Base-by-base conservation (phyloP, 1,140 invertebrate genomes). In the Lycorma delicatula region DNA sequence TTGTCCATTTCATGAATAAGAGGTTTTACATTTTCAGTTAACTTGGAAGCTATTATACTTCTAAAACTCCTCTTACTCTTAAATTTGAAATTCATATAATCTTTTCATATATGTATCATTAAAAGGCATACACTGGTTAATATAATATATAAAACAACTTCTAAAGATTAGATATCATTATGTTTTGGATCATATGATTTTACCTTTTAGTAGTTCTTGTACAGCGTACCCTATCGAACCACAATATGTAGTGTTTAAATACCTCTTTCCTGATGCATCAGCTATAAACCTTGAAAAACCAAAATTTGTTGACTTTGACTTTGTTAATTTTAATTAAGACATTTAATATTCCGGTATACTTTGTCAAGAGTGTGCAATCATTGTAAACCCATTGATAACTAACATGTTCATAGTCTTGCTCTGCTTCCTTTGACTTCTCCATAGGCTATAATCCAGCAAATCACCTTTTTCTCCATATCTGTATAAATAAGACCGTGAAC, bases 261-360 rank as follows among this genome's bases (percentile, higher is more conserved):
- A 65, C 34, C 71, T 74, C 54, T 77, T 76, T 31, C 77, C 79
- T 34, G 72, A 69, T 44, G 63, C 64, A 54, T 79, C 76, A 1
- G 70, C 59, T 16, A 68, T 59, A 22, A 67, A 71, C 3, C 82
- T 70, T 1, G 81, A 77, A 64, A 93, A 92, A 18, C 89, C 89
- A 73, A 92, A 92, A 72, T 90, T 86, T 11, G 85, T 83, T n/a
- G 89, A 71, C 70, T 88, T 88, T 1, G 86, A 73, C 60, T 86
- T 79, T 82, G 65, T 81, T 80, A 13, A 74, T 71, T 1, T 86
- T 86, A 13, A 90, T 75, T 11, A 89, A 70, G 49, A 87, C 74
- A 67, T 90, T 90, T 89, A 29, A 86, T 70, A 68, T 86, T 84
- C 60, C 87, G 71, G 66, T 90, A 86, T 1, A 82, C 84, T 46